Percentiles rank a stretch among this genome's conserved stretches.
Evolutionary conservation across 2,797 vertebrate species (phyloP).

Genomic region (Trachurus trachurus): DNA sequence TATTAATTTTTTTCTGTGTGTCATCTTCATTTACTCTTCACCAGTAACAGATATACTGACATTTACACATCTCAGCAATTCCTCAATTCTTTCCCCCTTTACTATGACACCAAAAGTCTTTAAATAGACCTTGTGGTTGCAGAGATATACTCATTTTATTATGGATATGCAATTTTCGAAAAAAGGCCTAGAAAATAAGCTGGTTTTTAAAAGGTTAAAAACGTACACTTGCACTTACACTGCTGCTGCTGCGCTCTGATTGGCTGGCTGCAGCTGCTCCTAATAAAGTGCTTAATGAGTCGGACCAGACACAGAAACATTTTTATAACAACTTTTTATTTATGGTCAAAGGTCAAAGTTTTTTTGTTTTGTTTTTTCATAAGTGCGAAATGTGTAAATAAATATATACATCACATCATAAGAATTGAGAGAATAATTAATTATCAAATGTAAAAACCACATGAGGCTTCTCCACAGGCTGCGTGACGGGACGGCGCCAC

Average conservation of each 20-base stretch:
- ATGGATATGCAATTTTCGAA: no score
- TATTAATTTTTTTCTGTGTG: no score
- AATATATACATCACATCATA: conserved; percentile 53
- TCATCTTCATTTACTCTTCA: no score
- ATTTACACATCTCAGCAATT: no score
- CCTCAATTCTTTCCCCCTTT: no score
- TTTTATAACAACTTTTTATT: conserved; percentile 70
- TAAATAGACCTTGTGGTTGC: no score
- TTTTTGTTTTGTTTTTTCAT: conserved; percentile 1
- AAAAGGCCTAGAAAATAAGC: no score
- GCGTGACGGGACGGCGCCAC: conserved; percentile 48
- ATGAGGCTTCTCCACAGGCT: neutral
- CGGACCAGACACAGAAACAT: neutral
- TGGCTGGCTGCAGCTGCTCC: neutral
- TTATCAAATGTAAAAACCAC: conserved; percentile 20
- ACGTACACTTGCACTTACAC: no score
- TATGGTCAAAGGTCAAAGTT: conserved; percentile 4
- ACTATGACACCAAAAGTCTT: no score
- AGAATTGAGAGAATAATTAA: conserved; percentile 17
- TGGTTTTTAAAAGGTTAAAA: no score
- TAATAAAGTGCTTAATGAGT: neutral
- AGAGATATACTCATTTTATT: no score
- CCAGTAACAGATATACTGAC: no score
- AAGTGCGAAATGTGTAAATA: conserved; percentile 53
- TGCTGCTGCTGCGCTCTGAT: neutral